These are phyloP conservation scores for Chionoecetes opilio DNA, from an alignment of 1,140 invertebrate genomes.

Conservation along the genomic window DNA sequence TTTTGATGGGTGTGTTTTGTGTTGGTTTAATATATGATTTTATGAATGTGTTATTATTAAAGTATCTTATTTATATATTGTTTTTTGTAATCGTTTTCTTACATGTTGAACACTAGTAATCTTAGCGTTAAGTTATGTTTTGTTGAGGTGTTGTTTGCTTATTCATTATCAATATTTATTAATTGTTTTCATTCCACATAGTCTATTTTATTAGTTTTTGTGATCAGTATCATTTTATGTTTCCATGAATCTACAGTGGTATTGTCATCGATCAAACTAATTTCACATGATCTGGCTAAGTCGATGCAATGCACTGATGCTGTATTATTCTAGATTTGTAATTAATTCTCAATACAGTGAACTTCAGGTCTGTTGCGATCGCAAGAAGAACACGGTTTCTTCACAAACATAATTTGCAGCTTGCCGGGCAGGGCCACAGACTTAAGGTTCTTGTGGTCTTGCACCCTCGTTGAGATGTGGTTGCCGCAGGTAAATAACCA, in stretches of 20 bases:
- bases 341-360: constrained; percentile 74
- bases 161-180: neutral
- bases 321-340: constrained; percentile 56
- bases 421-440: constrained; percentile 68
- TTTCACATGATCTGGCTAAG: too few relatives aligned
- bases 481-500: constrained; percentile 71
- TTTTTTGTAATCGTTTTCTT: too few relatives aligned
- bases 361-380: constrained; percentile 67
- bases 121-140: neutral
- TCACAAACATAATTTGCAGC: constrained; percentile 75
- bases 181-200: neutral
- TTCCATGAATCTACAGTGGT: too few relatives aligned
- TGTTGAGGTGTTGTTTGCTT: neutral
- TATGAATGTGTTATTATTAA: too few relatives aligned
- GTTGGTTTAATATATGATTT: too few relatives aligned
- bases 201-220: neutral
- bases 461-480: constrained; percentile 75
- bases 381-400: constrained; percentile 71
- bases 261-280: too few relatives aligned
- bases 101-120: too few relatives aligned
- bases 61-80: too few relatives aligned
- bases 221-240: neutral
- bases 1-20: too few relatives aligned
- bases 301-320: neutral
- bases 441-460: constrained; percentile 71